Evolutionary conservation across 2,888 invertebrate genomes (phyloP), one percentile per base, ranked within the genome.

Genomic region (Leptinotarsa rubiginosa): DNA sequence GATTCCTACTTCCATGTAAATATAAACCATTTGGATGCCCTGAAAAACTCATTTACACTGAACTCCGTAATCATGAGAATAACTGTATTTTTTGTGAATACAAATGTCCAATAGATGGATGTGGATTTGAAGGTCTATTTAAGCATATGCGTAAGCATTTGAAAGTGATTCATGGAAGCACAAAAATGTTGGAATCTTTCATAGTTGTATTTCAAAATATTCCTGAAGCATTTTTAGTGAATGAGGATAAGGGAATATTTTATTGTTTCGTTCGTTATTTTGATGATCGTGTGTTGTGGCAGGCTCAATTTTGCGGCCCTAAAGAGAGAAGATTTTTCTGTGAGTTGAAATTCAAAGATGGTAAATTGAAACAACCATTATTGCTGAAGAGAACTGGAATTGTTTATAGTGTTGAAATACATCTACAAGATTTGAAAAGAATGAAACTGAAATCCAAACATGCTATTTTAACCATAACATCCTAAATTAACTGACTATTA

Each of bases 361-460:
- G 78, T 15, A 81, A 80, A 70, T 59, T 80, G 13, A 83, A 82
- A 69, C 73, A 79, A 49, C 80, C 81, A 3, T 7, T 82, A 15
- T 72, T 83, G 50, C 69, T 84, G 65, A 80, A 73, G 47, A 79
- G 80, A 71, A 65, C 70, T 15, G 80, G 78, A 1, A 80, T 82
- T 69, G 56, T 72, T 10, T 83, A 83, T 74, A 77, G 77, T 59
- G 77, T 78, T 7, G 75, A 76, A 49, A 78, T 82, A 68, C 79
- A 74, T 56, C 72, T 79, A 22, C 78, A 80, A 10, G 82, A 83
- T 18, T 67, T 85, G 72, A 85, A 84, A 73, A 82, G 78, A 59
- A 78, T 80, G 74, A 84, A 83, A 73, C 72, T 83, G 4, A 85
- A 85, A 73, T 79, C 82, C 12, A 84, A 84, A 76, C 79, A 85